Base-by-base conservation (phyloP, 2,113 vertebrate species). In the Ellobius talpinus region DNA sequence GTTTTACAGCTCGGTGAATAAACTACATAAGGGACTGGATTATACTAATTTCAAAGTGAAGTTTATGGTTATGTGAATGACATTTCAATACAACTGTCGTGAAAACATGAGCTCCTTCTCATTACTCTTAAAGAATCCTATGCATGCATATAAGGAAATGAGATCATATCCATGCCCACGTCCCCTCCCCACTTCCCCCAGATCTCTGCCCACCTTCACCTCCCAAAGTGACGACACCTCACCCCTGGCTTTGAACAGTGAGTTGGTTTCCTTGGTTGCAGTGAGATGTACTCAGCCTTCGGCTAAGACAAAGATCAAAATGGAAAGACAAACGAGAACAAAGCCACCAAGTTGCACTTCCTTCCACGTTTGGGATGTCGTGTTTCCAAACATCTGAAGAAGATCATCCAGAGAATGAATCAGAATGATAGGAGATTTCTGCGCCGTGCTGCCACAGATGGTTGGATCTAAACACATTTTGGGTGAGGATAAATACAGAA, bases 311-410 rank as follows among this genome's bases (percentile, higher is more conserved):
- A 86, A 74, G 65, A n/a, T 23, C 55, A 55, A 13, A 52, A 52
- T 87, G n/a, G 36, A 33, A 95, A 95, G 93, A 84, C 73, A 87
- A 66, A 65, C 55, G 84, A 88, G 55, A 91, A 93, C 45, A 91
- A 96, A 89, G 73, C 77, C 52, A 24, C 33, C 63, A 81, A 78
- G 76, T 17, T 63, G 70, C 82, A n/a, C 96, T 94, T 39, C 36
- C 96, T 94, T 55, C 14, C 63, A 87, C 52, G 47, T 55, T 50
- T 93, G 23, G n/a, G 93, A 87, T 90, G 78, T 82, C 23, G 8
- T 93, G 89, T 97, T 97, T 96, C 65, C 96, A 97, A 89, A 91
- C 66, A 93, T 93, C 92, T 47, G 45, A 97, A 70, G 81, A 39
- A 13, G 93, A 91, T 93, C 91, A 87, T 39, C 72, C 65, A 88